Base-by-base conservation (phyloP, 2,113 vertebrate genomes). In the Galeopterus variegatus region DNA sequence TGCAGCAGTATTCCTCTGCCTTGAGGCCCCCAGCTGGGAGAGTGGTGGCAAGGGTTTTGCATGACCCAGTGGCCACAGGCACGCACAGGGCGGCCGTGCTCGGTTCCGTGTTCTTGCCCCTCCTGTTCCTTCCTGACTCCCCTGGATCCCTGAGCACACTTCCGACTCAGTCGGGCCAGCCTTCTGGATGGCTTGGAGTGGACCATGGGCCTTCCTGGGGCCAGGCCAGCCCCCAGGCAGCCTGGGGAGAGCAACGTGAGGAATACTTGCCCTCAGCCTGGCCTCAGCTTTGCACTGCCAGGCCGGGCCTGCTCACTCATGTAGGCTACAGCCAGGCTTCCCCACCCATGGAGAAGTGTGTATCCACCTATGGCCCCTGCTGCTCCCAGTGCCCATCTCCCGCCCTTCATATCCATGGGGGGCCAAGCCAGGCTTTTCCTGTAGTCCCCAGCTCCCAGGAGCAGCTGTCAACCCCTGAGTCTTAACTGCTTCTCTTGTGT, bases 401-500 rank as follows among this genome's bases (percentile, higher is more conserved):
- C 12, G 26, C 64, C 86, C 31, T 21, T 80, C 88, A 33, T 31
- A 26, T 62, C 76, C 17, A 1, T 1, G 65, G 84, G 73, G 73
- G 58, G 15, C 86, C 82, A 56, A 28, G 21, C 76, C 23, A 19
- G 62, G 75, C 58, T 81, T 69, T 45, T 76, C 67, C 79, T 97
- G 65, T 94, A n/a, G 72, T 90, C 82, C 72, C 15, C 24, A 69
- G 81, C 75, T 15, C 19, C 81, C 28, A 64, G 77, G 96, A 97
- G 94, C 94, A 97, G 3, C 85, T 15, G 83, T 67, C 95, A 94
- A 92, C 95, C 90, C 41, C 85, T 18, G 67, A 89, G 88, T 97
- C 76, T 82, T 94, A 95, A 93, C 95, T 94, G 98, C 95, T 86
- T 88, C 96, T 98, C 56, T 54, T 94, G 85, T 97, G 96, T 97